These are phyloP conservation scores for Macrophya annulata DNA, from an alignment of 2,888 invertebrate genomes.

Conservation along the genomic window DNA sequence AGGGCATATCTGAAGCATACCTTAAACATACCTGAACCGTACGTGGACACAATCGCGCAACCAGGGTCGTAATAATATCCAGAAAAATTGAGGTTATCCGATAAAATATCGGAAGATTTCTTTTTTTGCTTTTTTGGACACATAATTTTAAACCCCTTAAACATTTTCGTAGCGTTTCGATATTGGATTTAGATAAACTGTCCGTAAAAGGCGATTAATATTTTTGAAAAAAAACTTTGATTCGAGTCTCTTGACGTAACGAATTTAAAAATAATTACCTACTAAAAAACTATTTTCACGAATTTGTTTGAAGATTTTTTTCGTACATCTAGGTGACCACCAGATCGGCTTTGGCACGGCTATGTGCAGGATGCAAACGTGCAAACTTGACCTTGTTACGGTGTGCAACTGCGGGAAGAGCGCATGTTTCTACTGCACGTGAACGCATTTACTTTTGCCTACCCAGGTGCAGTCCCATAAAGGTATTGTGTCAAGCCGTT, in stretches of 20 bases:
- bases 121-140: neutral
- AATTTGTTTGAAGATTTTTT: neutral
- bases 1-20: slow-evolving; percentile 30
- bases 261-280: neutral
- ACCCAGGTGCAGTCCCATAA: slow-evolving; percentile 20
- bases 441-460: slow-evolving; percentile 27
- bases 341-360: neutral
- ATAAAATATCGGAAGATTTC: neutral
- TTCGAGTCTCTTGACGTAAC: neutral
- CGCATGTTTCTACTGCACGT: slow-evolving; percentile 43
- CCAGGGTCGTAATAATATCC: neutral
- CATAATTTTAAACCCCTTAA: neutral
- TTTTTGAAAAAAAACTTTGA: neutral
- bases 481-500: slow-evolving; percentile 23
- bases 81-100: neutral
- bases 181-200: neutral
- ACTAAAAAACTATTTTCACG: neutral
- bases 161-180: neutral
- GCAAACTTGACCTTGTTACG: slow-evolving; percentile 53
- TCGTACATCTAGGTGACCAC: neutral
- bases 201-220: neutral
- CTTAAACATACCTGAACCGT: slow-evolving; percentile 14
- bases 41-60: neutral
- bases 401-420: neutral
- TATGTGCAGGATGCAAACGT: neutral